Percentiles rank a stretch among this genome's conserved stretches.
Conservation (phyloP, 2,113 vertebrate genomes). For the Tragulus kanchil region DNA sequence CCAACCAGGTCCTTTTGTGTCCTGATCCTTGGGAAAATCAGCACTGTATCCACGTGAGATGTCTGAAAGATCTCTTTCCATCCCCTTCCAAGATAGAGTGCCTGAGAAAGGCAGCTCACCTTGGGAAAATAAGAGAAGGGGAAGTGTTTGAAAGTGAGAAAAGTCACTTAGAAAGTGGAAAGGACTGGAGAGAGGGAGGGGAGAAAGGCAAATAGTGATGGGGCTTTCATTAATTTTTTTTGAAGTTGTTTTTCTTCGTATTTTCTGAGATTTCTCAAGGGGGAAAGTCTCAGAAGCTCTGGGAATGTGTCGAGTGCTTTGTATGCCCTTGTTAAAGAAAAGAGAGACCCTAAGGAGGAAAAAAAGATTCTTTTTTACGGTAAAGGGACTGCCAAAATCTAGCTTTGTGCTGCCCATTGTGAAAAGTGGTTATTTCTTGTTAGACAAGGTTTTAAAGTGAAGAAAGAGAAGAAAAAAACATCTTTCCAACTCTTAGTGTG, state of each 20-base stretch:
- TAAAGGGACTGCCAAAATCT: neutral
- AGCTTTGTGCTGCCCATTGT: neutral
- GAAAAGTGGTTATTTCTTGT: neutral
- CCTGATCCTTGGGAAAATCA: neutral
- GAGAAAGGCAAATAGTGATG: neutral
- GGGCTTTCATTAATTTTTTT: neutral
- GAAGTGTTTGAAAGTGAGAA: slow-evolving; percentile 8
- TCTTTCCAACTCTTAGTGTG: neutral
- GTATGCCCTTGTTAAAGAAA: slow-evolving; percentile 47
- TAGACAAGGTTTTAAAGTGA: slow-evolving; percentile 52
- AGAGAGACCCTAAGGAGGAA: neutral
- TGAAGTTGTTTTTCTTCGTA: slow-evolving; percentile 67
- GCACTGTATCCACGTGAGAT: neutral
- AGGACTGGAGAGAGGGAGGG: neutral
- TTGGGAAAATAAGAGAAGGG: neutral
- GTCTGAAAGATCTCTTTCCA: neutral
- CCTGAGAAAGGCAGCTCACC: neutral
- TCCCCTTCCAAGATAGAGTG: neutral
- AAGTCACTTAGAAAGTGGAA: neutral
- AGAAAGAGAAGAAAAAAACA: slow-evolving; percentile 27
- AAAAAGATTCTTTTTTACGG: neutral
- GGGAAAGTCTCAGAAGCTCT: slow-evolving; percentile 49
- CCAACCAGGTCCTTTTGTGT: neutral
- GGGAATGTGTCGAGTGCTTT: slow-evolving; percentile 46
- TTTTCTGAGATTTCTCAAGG: slow-evolving; percentile 53